Conservation (phyloP, 1,140 invertebrate genomes). For the Hylaeus anthracinus region DNA sequence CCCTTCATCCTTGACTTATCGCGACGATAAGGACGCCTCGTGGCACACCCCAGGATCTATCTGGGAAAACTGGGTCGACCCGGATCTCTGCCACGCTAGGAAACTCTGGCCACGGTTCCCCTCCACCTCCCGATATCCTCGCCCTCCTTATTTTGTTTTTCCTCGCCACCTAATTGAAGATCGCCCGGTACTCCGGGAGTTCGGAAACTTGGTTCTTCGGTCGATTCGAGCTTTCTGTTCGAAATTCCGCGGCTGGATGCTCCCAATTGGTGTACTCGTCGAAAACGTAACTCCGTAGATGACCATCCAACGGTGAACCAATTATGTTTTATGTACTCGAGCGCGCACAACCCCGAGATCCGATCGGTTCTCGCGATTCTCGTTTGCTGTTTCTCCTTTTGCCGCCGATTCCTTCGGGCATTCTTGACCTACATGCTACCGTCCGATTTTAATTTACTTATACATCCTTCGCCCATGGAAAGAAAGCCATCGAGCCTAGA, state of each 20-base stretch:
- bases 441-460: not conserved
- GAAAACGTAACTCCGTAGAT: slow-evolving; percentile 6
- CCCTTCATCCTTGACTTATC: slow-evolving; percentile 36
- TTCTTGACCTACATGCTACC: not conserved
- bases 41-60: not conserved
- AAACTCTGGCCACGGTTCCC: not conserved
- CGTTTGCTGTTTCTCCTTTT: not conserved
- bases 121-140: not conserved
- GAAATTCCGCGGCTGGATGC: not conserved
- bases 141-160: not conserved
- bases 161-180: slow-evolving; percentile 24
- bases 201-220: not conserved
- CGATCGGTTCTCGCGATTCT: not conserved
- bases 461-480: not conserved
- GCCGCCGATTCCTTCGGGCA: not conserved
- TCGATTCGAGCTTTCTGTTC: not conserved
- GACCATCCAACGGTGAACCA: not conserved
- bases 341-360: too few species aligned
- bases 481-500: too few species aligned
- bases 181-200: not conserved
- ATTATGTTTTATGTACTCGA: not conserved
- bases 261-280: not conserved
- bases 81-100: not conserved
- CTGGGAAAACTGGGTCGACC: slow-evolving; percentile 17
- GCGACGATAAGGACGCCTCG: slow-evolving; percentile 16